Evolutionary conservation across 64 coral and sea anemone genomes (phyloP).

Genomic region (Pachyseris speciosa): DNA sequence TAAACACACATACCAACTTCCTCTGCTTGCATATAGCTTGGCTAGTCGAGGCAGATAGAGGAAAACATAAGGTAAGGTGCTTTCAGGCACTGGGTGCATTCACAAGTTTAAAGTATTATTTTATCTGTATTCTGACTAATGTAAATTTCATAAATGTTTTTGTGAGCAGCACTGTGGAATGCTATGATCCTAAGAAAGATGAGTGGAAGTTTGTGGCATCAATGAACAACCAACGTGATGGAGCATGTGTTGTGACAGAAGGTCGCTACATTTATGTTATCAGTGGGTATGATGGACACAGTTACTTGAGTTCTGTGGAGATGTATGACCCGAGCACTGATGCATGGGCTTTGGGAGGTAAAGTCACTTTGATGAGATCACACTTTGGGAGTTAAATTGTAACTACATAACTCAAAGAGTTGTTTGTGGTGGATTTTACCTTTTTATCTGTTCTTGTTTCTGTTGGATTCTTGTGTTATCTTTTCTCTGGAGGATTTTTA

Average conservation of each 20-base stretch:
- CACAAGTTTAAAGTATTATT: background rate
- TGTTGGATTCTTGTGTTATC: too few relatives aligned
- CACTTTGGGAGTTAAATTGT: too few relatives aligned
- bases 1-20: too few relatives aligned
- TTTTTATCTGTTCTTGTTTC: too few relatives aligned
- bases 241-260: constrained; percentile 91
- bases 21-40: too few relatives aligned
- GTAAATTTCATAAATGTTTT: background rate
- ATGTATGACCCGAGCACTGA: constrained; percentile 88
- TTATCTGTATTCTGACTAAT: too few relatives aligned
- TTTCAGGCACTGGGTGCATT: too few relatives aligned
- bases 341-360: constrained; percentile 89
- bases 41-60: too few relatives aligned
- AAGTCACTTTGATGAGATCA: background rate
- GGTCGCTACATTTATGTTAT: constrained; percentile 89
- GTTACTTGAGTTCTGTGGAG: constrained; percentile 91
- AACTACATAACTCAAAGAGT: too few relatives aligned
- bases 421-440: too few relatives aligned
- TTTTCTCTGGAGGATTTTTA: too few relatives aligned
- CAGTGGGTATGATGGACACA: constrained; percentile 93
- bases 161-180: constrained; percentile 76
- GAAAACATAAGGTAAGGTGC: too few relatives aligned
- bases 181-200: constrained; percentile 79
- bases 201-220: constrained; percentile 85
- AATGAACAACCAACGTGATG: constrained; percentile 96